Evolutionary conservation across 2,113 vertebrate genomes (phyloP).

Genomic region (Meriones unguiculatus): DNA sequence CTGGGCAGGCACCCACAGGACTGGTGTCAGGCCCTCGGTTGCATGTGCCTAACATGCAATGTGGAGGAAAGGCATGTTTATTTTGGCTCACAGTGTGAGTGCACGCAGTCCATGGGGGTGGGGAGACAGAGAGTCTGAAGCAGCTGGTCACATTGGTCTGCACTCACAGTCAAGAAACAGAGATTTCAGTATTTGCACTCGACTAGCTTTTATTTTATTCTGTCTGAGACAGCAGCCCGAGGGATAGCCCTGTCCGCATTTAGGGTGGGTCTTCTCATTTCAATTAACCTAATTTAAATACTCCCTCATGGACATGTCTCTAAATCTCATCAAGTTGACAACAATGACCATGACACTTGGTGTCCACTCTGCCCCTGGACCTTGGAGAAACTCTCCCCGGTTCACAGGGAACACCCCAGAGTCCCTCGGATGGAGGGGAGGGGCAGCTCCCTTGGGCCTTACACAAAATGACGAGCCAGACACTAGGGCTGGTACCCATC

Average conservation of each 20-base stretch:
- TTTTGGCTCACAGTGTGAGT: not conserved
- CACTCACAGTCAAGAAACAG: not conserved
- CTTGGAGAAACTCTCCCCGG: not conserved
- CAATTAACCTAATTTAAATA: not conserved
- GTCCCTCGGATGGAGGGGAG: fast-evolving
- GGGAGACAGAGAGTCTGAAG: not conserved
- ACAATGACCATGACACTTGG: not conserved
- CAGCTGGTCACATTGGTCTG: not conserved
- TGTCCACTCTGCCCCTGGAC: fast-evolving
- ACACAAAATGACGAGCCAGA: not conserved
- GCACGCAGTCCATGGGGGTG: fast-evolving
- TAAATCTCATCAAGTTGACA: not conserved
- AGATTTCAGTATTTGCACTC: not conserved
- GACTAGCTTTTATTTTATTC: not conserved
- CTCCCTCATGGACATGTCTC: not conserved
- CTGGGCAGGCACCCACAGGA: fast-evolving
- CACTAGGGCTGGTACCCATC: not conserved
- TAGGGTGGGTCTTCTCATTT: not conserved
- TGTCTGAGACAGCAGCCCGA: not conserved
- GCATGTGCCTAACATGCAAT: not conserved
- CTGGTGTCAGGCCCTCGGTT: not conserved
- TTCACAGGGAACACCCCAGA: not conserved
- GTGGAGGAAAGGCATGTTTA: too few relatives aligned
- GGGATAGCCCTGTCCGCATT: not conserved
- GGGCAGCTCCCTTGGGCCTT: fast-evolving